Conservation (phyloP, 2,888 invertebrate species). For the Dione juno region DNA sequence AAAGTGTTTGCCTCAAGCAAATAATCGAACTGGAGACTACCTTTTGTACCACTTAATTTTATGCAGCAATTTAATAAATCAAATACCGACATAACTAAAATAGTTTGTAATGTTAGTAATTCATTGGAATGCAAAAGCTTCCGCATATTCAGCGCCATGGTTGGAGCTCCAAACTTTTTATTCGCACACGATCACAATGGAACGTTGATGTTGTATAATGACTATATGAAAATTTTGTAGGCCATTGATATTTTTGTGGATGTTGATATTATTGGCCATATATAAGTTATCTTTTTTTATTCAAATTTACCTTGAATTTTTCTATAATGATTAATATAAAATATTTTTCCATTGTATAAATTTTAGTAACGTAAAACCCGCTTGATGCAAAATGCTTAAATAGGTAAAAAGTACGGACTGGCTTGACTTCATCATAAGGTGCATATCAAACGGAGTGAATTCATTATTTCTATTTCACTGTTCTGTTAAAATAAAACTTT, state of each 20-base stretch:
- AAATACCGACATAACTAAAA: constrained; percentile 21
- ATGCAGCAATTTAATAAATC: constrained; percentile 16
- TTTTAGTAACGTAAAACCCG: no score
- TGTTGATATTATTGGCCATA: no score
- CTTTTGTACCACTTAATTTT: not conserved
- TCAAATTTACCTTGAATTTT: not conserved
- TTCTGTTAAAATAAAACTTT: no score
- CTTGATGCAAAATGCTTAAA: no score
- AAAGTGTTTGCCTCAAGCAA: not conserved
- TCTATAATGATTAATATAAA: no score
- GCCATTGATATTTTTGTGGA: not conserved
- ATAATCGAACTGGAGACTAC: not conserved
- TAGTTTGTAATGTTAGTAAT: constrained; percentile 20
- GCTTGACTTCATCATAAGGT: no score
- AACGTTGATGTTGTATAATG: not conserved
- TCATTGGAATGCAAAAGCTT: constrained; percentile 46
- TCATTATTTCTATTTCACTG: no score
- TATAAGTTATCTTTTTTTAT: not conserved
- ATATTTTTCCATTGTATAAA: no score
- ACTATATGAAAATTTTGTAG: not conserved
- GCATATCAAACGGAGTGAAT: no score
- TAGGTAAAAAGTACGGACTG: no score
- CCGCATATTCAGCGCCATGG: constrained; percentile 50
- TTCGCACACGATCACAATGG: constrained; percentile 11
- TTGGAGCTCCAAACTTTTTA: constrained; percentile 26